phyloP scores from a whole-genome alignment of 2,797 vertebrate species.

The Anguilla megastoma region DNA sequence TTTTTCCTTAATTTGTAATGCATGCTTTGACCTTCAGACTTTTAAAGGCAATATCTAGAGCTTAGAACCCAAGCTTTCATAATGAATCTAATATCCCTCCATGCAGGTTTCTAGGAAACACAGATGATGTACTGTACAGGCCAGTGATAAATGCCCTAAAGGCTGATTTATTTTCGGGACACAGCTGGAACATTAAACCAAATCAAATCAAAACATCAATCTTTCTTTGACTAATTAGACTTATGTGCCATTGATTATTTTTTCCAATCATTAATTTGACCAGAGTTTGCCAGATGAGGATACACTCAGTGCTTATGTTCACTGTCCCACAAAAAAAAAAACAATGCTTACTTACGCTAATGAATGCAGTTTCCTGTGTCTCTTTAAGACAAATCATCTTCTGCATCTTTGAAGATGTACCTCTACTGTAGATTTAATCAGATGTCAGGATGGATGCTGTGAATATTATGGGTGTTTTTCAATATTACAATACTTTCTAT shows the following conservation, averaged over 20 bases:
- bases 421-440: not conserved
- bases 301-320: not conserved
- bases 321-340: not conserved
- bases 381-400: not conserved
- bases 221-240: not conserved
- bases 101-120: not conserved
- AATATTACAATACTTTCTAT: not conserved
- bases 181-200: conserved; percentile 1
- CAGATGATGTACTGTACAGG: not conserved
- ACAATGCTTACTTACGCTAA: not conserved
- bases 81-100: not conserved
- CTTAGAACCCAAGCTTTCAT: not conserved
- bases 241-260: not conserved
- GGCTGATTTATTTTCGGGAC: not conserved
- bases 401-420: not conserved
- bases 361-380: not conserved
- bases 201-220: not conserved
- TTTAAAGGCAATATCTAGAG: not conserved
- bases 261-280: not conserved
- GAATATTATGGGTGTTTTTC: not conserved
- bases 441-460: not conserved
- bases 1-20: not conserved
- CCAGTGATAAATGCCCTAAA: not conserved
- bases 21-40: conserved; percentile 15
- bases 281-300: not conserved